Conservation (phyloP, 2,113 vertebrate species). For the Oryzias javanicus region DNA sequence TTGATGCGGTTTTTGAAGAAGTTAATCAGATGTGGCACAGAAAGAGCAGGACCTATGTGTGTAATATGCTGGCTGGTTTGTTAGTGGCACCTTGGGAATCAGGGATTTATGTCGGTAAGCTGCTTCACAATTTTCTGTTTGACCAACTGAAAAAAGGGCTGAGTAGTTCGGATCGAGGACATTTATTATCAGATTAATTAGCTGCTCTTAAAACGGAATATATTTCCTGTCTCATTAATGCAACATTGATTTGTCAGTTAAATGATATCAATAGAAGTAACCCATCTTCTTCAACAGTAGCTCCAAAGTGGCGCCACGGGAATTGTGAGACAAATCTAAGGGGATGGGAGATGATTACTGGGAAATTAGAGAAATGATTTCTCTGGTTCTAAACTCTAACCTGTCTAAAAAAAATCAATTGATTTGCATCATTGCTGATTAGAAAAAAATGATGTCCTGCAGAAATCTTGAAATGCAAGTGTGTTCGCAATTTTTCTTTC, state of each 20-base stretch:
- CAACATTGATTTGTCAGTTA: conserved; percentile 11
- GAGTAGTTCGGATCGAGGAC: background rate
- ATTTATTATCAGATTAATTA: background rate
- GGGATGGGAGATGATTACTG: background rate
- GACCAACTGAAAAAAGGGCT: background rate
- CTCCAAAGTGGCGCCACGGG: background rate
- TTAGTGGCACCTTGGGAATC: conserved; percentile 2
- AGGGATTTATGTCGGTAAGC: background rate
- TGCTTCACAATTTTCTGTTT: background rate
- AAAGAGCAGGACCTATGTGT: background rate
- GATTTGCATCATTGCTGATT: conserved; percentile 4
- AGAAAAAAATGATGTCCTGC: background rate
- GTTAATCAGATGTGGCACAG: conserved; percentile 19
- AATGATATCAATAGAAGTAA: conserved; percentile 8
- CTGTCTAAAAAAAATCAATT: background rate
- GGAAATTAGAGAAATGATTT: conserved; percentile 1
- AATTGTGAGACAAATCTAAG: background rate
- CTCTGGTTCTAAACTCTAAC: background rate
- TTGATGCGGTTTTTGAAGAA: conserved; percentile 23
- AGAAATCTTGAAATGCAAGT: too few relatives aligned
- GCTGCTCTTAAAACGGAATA: background rate
- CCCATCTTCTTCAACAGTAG: background rate
- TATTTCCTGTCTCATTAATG: background rate
- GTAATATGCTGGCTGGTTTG: background rate
- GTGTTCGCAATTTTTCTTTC: too few relatives aligned